Evolutionary conservation across 2,113 vertebrate species (phyloP), one percentile per base, ranked within the genome.

Genomic region (Brachionichthys hirsutus): DNA sequence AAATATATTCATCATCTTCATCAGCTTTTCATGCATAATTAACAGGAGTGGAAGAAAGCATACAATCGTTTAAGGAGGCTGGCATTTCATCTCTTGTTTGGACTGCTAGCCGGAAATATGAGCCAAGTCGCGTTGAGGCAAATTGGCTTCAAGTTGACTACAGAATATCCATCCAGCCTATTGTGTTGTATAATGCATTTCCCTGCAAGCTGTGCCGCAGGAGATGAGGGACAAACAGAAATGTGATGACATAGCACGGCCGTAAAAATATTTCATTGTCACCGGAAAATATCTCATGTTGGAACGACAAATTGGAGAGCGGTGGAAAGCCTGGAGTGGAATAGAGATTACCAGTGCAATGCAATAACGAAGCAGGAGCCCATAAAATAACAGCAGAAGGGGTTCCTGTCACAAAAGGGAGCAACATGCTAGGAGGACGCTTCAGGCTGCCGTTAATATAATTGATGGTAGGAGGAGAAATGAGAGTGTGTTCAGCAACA

Each of bases 151-250:
- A 80, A 54, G 57, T 70, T 83, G 67, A 67, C 69, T 70, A 74
- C 64, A 55, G 59, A 57, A 49, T 60, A 80, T 76, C 62, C 71
- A 69, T 63, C 62, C 72, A 50, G 44, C 79, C 79, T 45, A 65
- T 80, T 77, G 67, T 74, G 47, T 66, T 74, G 68, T 82, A 68
- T 82, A 80, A 85, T 80, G 83, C 48, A 86, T 84, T 76, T 80
- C 67, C 57, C 69, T 62, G 47, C 78, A 73, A 78, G 62, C 56
- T 40, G 52, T 73, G 67, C 68, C 54, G 55, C 7, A 15, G 43
- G 75, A 79, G 64, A 83, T 55, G 82, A 54, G 77, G 75, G 73
- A 68, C 66, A 82, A 79, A 79, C 82, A 70, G 54, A 80, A 79
- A 81, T 77, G 73, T 79, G 80, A 83, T 79, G 80, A 83, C 83